Evolutionary conservation across 2,888 invertebrate species (phyloP), one percentile per base, ranked within the genome.

Genomic region (Thyatira batis): DNA sequence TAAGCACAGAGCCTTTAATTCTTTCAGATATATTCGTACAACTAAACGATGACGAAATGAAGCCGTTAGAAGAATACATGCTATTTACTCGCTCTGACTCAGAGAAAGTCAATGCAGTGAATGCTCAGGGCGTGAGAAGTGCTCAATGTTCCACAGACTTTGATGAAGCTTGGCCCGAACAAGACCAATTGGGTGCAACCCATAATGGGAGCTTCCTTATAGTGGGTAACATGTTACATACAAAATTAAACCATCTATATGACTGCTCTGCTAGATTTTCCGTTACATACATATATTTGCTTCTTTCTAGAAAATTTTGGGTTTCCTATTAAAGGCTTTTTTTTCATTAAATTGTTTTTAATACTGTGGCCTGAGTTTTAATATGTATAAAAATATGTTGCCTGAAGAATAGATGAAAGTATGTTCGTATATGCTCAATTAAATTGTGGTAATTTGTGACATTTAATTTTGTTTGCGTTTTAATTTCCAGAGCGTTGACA

Each of bases 51-150:
- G 93, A 95, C 64, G 91, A 93, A 54, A 97, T 98, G 96, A 97
- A 97, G 73, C 97, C 98, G 0, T 84, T 98, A 49, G 97, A 97
- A 83, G 97, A 97, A 75, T 97, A 97, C 83, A 97, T 97, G 97
- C 86, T 97, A n/a, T 97, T 97, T 80, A 97, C 96, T 3, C 96
- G 96, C 69, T 95, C 95, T 11, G 96, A 95, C 52, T 95, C 96
- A 20, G 96, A 97, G 78, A 96, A 96, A 65, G 96, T 97, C 20
- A 95, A 96, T 55, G 97, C 96, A n/a, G 96, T 96, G 10, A 97
- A 96, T 78, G 95, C 97, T 0, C 96, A 96, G 68, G 97, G 97
- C 0, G 96, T 97, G 0, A 92, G 97, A 55, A 96, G 96, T 76
- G 97, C 97, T 0, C 96, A 97, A 71, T 97, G 97, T 82, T 96